Conservation (phyloP, 2,113 vertebrate genomes). For the Leucoraja erinaceus region DNA sequence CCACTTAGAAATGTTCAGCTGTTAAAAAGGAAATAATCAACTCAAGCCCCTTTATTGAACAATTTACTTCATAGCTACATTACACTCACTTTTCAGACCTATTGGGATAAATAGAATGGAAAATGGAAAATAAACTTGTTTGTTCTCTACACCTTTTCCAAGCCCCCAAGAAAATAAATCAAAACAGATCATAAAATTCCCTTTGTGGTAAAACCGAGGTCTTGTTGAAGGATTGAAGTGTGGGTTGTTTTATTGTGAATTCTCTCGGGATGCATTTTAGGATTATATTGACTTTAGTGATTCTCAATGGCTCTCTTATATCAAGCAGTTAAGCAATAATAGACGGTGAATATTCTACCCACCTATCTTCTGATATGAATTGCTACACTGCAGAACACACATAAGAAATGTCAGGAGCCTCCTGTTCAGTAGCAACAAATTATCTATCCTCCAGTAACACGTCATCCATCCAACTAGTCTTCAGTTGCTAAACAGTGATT, state of each 20-base stretch:
- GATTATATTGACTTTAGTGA: not conserved
- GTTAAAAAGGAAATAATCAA: no score
- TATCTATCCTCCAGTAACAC: not conserved
- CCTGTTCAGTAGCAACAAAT: not conserved
- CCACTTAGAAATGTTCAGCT: no score
- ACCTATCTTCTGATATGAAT: not conserved
- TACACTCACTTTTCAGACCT: no score
- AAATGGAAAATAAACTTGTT: no score
- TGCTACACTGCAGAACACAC: not conserved
- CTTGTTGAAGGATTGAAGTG: not conserved
- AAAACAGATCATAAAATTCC: no score
- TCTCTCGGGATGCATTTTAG: not conserved
- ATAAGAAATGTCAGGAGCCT: not conserved
- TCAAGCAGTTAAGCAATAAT: not conserved
- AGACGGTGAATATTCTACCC: not conserved
- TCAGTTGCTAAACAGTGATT: not conserved
- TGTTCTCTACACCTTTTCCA: no score
- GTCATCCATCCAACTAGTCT: not conserved
- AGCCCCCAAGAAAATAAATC: no score
- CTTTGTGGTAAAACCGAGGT: not conserved
- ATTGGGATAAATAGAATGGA: no score
- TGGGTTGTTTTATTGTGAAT: not conserved
- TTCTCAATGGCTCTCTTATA: not conserved
- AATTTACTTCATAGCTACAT: no score
- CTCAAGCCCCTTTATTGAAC: no score